A percentile compares a stretch with the other conserved stretches of the same genome.
These are phyloP conservation scores for Alces alces DNA, from an alignment of 2,113 vertebrate genomes.

Conservation along the genomic window DNA sequence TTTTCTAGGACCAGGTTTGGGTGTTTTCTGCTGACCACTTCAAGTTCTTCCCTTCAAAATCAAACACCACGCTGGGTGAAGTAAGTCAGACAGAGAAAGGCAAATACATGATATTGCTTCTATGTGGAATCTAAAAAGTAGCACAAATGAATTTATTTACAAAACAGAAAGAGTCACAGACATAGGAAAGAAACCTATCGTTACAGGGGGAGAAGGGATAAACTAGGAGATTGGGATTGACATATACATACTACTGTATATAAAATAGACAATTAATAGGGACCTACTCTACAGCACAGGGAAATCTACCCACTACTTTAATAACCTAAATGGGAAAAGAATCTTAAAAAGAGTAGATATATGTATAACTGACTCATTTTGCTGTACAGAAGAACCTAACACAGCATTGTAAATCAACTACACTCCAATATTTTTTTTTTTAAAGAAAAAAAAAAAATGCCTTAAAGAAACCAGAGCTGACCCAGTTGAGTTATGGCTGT, in stretches of 20 bases:
- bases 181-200: neutral
- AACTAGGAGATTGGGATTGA: neutral
- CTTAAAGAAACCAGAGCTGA: neutral
- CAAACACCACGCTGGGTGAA: neutral
- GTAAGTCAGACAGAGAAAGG: neutral
- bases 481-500: neutral
- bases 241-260: neutral
- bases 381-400: neutral
- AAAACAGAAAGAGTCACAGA: neutral
- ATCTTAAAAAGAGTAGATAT: neutral
- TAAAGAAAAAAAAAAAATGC: too few species aligned
- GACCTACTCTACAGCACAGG: neutral
- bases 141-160: neutral
- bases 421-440: neutral
- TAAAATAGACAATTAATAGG: neutral
- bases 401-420: neutral
- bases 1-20: neutral
- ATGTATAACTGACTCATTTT: neutral
- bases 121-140: neutral
- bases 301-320: neutral
- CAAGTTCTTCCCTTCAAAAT: neutral
- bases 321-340: neutral
- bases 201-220: neutral
- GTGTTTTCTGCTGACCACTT: neutral
- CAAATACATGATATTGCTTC: neutral